Conservation (phyloP, 2,797 vertebrate genomes). For the Muscicapa striata region DNA sequence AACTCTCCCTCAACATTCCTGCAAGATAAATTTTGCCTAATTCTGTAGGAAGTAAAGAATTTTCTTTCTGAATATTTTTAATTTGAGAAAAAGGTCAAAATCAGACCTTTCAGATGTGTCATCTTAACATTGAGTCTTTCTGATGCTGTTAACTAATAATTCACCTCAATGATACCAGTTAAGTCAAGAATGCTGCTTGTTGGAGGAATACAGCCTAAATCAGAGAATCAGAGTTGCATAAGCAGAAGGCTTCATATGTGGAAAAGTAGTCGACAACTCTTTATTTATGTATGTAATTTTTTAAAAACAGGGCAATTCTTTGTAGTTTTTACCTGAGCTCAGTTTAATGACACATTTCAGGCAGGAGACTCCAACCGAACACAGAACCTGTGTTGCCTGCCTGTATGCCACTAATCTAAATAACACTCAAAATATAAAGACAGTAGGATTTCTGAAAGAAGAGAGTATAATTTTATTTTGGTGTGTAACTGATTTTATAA, state of each 20-base stretch:
- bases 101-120: too few relatives aligned
- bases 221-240: background rate
- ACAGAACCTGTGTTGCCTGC: background rate
- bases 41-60: background rate
- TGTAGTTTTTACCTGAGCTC: background rate
- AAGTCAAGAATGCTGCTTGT: background rate
- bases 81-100: background rate
- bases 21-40: background rate
- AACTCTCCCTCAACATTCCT: background rate
- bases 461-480: background rate
- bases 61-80: background rate
- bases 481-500: background rate
- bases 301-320: accelerated
- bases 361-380: background rate
- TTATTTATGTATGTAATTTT: background rate
- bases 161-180: background rate
- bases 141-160: background rate
- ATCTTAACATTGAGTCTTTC: background rate
- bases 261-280: background rate
- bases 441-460: background rate
- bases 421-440: background rate
- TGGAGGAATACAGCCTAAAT: background rate
- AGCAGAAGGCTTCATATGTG: background rate
- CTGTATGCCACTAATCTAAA: background rate
- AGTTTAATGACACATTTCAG: background rate